phyloP scores from a whole-genome alignment of 2,797 vertebrate genomes.

The Meriones psammophilus region DNA sequence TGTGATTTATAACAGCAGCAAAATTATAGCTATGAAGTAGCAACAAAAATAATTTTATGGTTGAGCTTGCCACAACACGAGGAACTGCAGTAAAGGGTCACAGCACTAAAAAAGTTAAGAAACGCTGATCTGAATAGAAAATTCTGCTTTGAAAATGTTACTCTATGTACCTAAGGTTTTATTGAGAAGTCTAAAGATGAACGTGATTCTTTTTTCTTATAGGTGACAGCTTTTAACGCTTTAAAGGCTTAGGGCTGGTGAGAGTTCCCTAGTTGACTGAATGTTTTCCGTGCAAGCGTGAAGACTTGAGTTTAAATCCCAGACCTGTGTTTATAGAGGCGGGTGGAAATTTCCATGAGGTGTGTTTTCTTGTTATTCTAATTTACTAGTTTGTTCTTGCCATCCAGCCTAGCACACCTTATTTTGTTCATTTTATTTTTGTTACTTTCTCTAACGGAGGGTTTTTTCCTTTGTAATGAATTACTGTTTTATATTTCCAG shows the following conservation, averaged over 20 bases:
- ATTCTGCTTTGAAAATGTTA: not conserved
- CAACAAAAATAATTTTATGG: not conserved
- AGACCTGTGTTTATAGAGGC: too few relatives aligned
- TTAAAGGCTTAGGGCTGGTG: not conserved
- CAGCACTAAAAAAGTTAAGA: not conserved
- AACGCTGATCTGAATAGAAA: not conserved
- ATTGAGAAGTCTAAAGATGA: not conserved
- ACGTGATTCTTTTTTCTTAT: not conserved
- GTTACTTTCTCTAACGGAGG: not conserved
- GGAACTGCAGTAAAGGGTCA: not conserved
- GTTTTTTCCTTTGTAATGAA: not conserved
- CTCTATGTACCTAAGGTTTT: not conserved
- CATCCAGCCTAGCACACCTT: not conserved
- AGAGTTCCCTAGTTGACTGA: not conserved
- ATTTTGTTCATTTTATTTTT: slow-evolving; percentile 27
- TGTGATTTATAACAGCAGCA: not conserved
- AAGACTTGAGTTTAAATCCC: not conserved
- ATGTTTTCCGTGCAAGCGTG: too few relatives aligned
- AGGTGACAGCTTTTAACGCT: slow-evolving; percentile 6
- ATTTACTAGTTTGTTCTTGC: not conserved
- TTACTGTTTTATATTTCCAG: not conserved
- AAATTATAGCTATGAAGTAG: not conserved
- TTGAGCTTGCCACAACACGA: not conserved
- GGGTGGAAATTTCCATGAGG: not conserved
- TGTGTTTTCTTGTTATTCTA: not conserved